A percentile compares a stretch with the other conserved stretches of the same genome.
These are phyloP conservation scores for Syrista parreyssii DNA, from an alignment of 2,888 invertebrate genomes.

Conservation along the genomic window DNA sequence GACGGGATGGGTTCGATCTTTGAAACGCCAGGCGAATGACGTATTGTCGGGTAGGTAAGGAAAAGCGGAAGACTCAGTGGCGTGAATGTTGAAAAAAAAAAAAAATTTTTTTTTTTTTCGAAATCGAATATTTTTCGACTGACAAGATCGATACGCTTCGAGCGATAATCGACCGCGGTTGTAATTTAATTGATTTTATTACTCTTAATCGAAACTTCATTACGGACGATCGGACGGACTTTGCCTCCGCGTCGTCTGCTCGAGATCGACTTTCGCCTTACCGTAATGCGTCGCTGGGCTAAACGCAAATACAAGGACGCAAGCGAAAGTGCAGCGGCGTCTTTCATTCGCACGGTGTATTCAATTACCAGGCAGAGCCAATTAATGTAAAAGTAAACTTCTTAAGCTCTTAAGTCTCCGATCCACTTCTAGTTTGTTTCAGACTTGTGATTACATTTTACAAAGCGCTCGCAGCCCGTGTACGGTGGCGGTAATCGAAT, in stretches of 20 bases:
- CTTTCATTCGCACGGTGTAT: not conserved
- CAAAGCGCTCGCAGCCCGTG: slow-evolving; percentile 11
- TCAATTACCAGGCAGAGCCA: slow-evolving; percentile 16
- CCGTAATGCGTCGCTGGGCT: not conserved
- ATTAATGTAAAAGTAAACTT: slow-evolving; percentile 22
- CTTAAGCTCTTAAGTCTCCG: slow-evolving; percentile 15
- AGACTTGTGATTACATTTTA: slow-evolving; percentile 22
- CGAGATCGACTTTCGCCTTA: not conserved
- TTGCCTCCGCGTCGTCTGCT: not conserved
- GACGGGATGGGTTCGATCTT: not conserved
- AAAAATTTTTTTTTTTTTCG: not conserved
- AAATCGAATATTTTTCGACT: not conserved
- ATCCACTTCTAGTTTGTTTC: slow-evolving; percentile 20
- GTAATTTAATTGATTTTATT: not conserved
- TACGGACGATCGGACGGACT: not conserved
- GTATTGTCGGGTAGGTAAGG: not conserved
- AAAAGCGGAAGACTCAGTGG: not conserved
- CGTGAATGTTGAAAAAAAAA: not conserved
- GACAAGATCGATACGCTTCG: not conserved
- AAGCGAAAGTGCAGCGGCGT: not conserved
- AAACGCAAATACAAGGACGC: not conserved
- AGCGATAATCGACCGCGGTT: too few species aligned
- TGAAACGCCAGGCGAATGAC: not conserved
- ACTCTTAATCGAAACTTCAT: not conserved
- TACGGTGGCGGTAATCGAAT: slow-evolving; percentile 11